Evolutionary conservation across 2,888 invertebrate species (phyloP).

Genomic region (Eulithis testata): DNA sequence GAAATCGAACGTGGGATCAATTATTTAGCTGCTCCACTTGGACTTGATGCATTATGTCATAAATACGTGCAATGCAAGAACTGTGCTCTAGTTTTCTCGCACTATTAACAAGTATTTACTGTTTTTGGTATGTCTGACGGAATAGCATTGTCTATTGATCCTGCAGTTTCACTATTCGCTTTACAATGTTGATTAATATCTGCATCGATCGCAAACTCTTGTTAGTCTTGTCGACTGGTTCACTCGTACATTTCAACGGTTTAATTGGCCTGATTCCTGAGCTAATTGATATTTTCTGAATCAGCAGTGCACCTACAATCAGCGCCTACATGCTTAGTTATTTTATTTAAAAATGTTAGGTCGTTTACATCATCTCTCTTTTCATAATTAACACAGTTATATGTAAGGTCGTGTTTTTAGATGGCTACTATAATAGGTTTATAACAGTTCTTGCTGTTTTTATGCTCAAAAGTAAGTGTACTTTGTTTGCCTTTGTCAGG

Average conservation of each 20-base stretch:
- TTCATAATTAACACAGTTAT: neutral
- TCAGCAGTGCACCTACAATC: neutral
- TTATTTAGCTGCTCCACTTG: constrained; percentile 66
- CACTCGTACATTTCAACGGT: constrained; percentile 45
- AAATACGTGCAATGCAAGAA: constrained; percentile 46
- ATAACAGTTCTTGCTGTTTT: neutral
- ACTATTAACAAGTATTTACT: constrained; percentile 60
- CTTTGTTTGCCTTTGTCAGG: neutral
- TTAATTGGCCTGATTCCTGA: constrained; percentile 17
- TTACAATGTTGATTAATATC: constrained; percentile 54
- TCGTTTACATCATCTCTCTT: neutral
- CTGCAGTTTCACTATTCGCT: constrained; percentile 48
- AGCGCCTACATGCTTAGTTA: neutral
- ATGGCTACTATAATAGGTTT: neutral
- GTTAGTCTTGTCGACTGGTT: constrained; percentile 55
- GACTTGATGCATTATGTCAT: constrained; percentile 60
- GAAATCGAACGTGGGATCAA: constrained; percentile 79
- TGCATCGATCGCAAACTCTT: constrained; percentile 61
- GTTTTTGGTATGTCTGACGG: constrained; percentile 50
- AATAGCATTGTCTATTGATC: constrained; percentile 48
- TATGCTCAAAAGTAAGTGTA: constrained; percentile 10
- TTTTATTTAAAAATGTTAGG: neutral
- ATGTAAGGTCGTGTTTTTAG: neutral
- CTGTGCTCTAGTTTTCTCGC: constrained; percentile 60
- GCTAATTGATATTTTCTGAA: constrained; percentile 1